These are phyloP conservation scores for Muscina levida DNA, from an alignment of 2,888 invertebrate genomes.

Conservation along the genomic window DNA sequence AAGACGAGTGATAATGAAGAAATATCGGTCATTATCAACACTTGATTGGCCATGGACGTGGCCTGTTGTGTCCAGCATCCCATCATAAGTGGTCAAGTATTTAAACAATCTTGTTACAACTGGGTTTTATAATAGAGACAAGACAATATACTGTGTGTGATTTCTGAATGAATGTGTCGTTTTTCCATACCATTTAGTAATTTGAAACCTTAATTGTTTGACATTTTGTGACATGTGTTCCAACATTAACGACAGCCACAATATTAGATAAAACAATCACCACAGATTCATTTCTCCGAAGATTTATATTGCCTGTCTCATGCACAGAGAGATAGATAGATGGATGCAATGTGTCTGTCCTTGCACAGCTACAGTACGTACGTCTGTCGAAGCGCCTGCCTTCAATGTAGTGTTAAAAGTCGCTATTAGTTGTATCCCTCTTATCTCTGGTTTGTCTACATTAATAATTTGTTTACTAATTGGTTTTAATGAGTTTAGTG, in stretches of 20 bases:
- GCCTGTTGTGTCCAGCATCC: neutral
- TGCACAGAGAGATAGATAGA: too few species aligned
- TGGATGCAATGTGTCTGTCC: neutral
- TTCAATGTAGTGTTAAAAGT: neutral
- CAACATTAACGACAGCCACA: constrained; percentile 28
- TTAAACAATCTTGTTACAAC: neutral
- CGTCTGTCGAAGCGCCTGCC: neutral
- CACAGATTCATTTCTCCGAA: constrained; percentile 52
- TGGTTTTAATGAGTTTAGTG: constrained; percentile 57
- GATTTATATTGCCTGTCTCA: neutral
- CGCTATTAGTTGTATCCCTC: neutral
- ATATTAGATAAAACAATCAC: constrained; percentile 57
- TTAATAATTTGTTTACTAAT: constrained; percentile 59
- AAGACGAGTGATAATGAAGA: constrained; percentile 50
- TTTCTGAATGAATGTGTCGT: constrained; percentile 1
- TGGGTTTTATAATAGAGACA: neutral
- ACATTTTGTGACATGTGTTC: constrained; percentile 57
- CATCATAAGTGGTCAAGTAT: neutral
- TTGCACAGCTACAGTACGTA: neutral
- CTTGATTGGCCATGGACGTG: constrained; percentile 1
- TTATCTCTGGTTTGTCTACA: constrained; percentile 24
- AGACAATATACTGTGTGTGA: neutral
- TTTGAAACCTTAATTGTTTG: constrained; percentile 61
- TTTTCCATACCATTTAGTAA: constrained; percentile 54
- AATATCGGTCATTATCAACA: constrained; percentile 61